A percentile compares a stretch with the other conserved stretches of the same genome.
Evolutionary conservation across 37 sponge, comb jelly and placozoan genomes (phyloP).

Genomic region (Oopsacas minuta): DNA sequence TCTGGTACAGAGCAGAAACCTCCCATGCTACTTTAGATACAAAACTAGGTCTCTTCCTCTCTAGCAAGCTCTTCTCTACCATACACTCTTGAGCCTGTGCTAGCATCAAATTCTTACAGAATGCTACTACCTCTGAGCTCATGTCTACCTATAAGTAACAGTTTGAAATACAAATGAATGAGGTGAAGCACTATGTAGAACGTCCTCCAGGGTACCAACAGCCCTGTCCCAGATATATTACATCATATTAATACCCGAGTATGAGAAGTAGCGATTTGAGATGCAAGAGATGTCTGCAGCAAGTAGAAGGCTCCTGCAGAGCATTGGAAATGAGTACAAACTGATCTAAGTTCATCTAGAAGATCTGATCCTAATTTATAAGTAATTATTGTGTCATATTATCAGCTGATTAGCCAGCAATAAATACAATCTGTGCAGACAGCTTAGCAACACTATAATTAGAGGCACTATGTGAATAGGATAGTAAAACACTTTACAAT

Average conservation of each 20-base stretch:
- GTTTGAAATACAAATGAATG: too few species aligned
- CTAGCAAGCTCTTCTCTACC: constrained; percentile 64
- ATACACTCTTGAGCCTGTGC: constrained; percentile 90
- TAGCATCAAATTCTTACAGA: constrained; percentile 18
- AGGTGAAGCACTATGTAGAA: too few species aligned
- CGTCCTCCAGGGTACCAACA: neutral
- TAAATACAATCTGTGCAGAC: too few species aligned
- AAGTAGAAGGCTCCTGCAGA: constrained; percentile 65
- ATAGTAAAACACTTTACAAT: too few species aligned
- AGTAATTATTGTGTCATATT: neutral
- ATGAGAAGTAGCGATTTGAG: neutral
- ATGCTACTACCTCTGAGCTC: neutral
- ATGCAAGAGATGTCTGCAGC: neutral
- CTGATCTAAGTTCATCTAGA: constrained; percentile 21
- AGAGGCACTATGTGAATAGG: too few species aligned
- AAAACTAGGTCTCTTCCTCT: constrained; percentile 40
- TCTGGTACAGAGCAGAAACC: constrained; percentile 29
- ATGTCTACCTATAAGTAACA: constrained; percentile 3
- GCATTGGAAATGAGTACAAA: constrained; percentile 90
- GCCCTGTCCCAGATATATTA: too few species aligned
- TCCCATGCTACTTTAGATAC: constrained; percentile 50
- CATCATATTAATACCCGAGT: neutral
- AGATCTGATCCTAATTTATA: neutral
- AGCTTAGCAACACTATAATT: too few species aligned
- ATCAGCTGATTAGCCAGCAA: neutral